Evolutionary conservation across 1,140 invertebrate genomes (phyloP).

Genomic region (Thaumetopoea pityocampa): DNA sequence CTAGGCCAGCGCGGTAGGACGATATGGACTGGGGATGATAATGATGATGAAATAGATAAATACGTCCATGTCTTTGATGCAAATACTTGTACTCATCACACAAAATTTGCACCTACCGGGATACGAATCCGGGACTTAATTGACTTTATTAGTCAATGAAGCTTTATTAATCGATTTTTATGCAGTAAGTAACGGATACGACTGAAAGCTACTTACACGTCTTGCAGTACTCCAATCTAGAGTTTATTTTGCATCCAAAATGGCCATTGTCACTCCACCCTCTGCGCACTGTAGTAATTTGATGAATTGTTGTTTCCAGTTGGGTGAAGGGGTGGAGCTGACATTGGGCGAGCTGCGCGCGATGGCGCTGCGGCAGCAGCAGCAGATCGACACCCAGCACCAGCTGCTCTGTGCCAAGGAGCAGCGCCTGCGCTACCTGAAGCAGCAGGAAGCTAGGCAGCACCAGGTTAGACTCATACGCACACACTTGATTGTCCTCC

Average conservation of each 20-base stretch:
- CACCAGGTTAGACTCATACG: conserved; percentile 85
- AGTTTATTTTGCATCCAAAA: too few relatives aligned
- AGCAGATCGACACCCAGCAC: conserved; percentile 95
- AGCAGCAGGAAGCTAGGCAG: conserved; percentile 91
- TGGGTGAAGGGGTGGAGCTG: conserved; percentile 90
- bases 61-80: too few relatives aligned
- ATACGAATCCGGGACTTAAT: too few relatives aligned
- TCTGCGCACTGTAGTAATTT: background rate
- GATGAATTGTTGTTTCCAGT: conserved; percentile 42
- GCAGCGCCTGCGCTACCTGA: conserved; percentile 94
- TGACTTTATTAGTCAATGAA: too few relatives aligned
- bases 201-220: background rate
- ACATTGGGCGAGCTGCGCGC: conserved; percentile 95
- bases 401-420: conserved; percentile 93
- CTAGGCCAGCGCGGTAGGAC: too few relatives aligned
- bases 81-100: too few relatives aligned
- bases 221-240: background rate
- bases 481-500: too few relatives aligned
- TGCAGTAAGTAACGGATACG: background rate
- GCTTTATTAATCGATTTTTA: too few relatives aligned
- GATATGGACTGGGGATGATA: too few relatives aligned
- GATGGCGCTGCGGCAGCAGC: conserved; percentile 96
- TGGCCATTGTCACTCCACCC: too few relatives aligned
- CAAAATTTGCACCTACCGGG: too few relatives aligned
- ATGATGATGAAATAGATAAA: too few relatives aligned